These are phyloP conservation scores for Lasioglossum vierecki DNA, from an alignment of 2,888 invertebrate species.

Conservation along the genomic window DNA sequence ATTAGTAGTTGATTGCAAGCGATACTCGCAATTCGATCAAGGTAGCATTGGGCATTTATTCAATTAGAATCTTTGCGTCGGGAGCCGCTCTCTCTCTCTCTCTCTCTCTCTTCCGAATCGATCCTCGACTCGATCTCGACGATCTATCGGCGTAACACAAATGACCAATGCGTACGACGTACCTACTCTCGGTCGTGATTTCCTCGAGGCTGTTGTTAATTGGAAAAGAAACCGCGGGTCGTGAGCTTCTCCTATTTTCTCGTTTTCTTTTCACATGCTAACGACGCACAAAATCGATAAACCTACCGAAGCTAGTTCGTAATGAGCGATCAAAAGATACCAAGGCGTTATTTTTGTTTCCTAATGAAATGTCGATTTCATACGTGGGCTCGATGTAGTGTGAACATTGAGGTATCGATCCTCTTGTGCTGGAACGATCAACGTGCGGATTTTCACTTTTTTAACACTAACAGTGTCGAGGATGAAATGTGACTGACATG, in stretches of 20 bases:
- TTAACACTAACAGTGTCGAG: background rate
- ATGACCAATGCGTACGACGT: constrained; percentile 35
- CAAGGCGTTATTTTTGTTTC: constrained; percentile 7
- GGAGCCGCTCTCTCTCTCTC: constrained; percentile 55
- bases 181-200: constrained; percentile 28
- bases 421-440: background rate
- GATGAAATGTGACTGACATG: too few relatives aligned
- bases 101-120: constrained; percentile 55
- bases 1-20: constrained; percentile 22
- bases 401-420: background rate
- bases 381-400: background rate
- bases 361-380: constrained; percentile 18
- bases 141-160: constrained; percentile 26
- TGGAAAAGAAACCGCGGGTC: constrained; percentile 49
- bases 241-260: constrained; percentile 31
- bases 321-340: constrained; percentile 33
- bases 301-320: background rate
- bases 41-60: constrained; percentile 42
- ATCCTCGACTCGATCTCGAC: constrained; percentile 28
- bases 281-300: constrained; percentile 25
- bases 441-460: background rate
- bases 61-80: constrained; percentile 38
- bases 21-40: constrained; percentile 31
- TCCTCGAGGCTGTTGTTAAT: constrained; percentile 51
- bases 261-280: constrained; percentile 19